These are phyloP conservation scores for Tretioscincus oriximinensis DNA, from an alignment of 2,113 vertebrate species.

Conservation along the genomic window DNA sequence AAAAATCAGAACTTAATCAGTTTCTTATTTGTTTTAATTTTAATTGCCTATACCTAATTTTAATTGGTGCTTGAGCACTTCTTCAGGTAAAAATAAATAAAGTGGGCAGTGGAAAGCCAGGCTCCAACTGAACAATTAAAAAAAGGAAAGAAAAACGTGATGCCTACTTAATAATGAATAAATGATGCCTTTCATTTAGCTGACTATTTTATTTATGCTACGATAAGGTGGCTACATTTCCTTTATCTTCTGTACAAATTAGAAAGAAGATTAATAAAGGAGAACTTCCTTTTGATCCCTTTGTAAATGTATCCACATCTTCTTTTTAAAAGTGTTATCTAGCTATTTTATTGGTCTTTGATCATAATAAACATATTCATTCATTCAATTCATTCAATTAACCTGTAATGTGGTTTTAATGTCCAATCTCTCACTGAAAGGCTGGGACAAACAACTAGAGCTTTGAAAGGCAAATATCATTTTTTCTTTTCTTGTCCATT, in stretches of 20 bases:
- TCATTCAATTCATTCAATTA: background rate
- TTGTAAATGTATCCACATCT: background rate
- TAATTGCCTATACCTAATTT: no score
- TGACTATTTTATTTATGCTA: background rate
- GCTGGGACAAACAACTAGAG: conserved; percentile 58
- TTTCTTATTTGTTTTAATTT: no score
- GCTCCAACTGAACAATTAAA: background rate
- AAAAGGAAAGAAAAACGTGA: background rate
- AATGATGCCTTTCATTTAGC: background rate
- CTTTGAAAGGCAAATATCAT: background rate
- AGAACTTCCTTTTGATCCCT: background rate
- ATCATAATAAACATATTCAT: background rate
- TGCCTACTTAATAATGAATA: background rate
- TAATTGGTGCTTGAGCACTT: no score
- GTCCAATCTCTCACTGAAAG: conserved; percentile 61
- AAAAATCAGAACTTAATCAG: no score
- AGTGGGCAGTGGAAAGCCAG: background rate
- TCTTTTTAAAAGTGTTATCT: background rate
- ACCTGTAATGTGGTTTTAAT: conserved; percentile 64
- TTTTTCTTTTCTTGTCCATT: no score
- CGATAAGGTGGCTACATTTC: background rate
- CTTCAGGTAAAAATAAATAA: background rate
- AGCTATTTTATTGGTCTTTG: background rate
- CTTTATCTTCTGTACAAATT: background rate
- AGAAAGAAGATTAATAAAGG: background rate